Conservation (phyloP, 2,113 vertebrate species). For the Barnardius zonarius region DNA sequence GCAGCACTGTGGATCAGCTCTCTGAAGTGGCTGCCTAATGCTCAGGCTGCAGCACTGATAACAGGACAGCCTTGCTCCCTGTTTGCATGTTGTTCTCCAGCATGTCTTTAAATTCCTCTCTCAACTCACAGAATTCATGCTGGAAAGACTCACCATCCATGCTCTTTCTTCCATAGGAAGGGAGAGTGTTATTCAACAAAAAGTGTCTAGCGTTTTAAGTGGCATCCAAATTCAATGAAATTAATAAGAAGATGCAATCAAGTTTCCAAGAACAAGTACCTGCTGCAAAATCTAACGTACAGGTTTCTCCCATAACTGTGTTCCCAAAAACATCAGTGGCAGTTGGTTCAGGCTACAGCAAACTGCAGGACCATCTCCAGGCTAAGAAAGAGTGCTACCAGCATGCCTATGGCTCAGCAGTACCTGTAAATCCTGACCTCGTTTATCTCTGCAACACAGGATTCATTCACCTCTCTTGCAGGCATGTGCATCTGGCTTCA, state of each 20-base stretch:
- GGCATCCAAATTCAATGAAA: neutral
- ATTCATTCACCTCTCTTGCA: neutral
- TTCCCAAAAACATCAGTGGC: neutral
- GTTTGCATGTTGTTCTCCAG: neutral
- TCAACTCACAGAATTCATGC: neutral
- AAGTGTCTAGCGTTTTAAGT: neutral
- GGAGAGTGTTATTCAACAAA: neutral
- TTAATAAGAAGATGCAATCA: neutral
- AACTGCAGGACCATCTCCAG: neutral
- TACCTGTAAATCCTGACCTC: neutral
- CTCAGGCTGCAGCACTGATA: neutral
- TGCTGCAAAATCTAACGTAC: neutral
- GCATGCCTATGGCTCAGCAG: neutral
- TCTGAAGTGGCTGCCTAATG: neutral
- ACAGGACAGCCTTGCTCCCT: neutral
- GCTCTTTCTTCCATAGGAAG: neutral
- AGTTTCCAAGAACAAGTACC: neutral
- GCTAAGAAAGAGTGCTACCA: neutral
- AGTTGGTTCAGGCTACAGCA: neutral
- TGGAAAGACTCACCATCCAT: neutral
- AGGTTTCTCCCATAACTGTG: neutral
- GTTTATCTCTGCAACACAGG: neutral
- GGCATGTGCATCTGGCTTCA: neutral
- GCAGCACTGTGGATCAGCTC: neutral
- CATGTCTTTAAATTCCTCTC: neutral